Percentiles rank a stretch among this genome's conserved stretches.
phyloP scores from a whole-genome alignment of 2,888 invertebrate species.

The Gandaritis pyraliata region DNA sequence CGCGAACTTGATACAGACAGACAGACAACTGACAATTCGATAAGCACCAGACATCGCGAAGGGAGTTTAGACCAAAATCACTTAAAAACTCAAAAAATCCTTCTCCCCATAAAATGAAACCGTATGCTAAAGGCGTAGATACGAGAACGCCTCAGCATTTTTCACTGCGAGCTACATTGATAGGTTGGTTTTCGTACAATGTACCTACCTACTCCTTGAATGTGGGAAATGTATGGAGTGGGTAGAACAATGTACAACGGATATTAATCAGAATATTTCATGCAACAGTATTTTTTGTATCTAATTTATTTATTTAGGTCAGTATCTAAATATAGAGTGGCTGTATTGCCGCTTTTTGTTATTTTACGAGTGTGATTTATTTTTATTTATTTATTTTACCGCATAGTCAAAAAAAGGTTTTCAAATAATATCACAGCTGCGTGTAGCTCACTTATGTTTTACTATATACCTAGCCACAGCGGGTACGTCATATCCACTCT shows the following conservation, averaged over 20 bases:
- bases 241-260: conserved; percentile 51
- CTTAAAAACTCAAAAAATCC: neutral
- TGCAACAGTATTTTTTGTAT: conserved; percentile 48
- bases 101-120: conserved; percentile 2
- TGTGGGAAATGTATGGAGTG: conserved; percentile 51
- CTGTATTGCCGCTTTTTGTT: conserved; percentile 38
- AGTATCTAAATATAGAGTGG: conserved; percentile 52
- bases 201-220: conserved; percentile 44
- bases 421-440: no score
- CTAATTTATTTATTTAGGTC: conserved; percentile 55
- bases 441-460: no score
- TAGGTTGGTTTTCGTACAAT: conserved; percentile 48
- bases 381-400: no score
- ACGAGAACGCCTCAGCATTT: conserved; percentile 13
- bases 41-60: conserved; percentile 33
- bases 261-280: conserved; percentile 56
- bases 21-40: conserved; percentile 39
- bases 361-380: conserved; percentile 36
- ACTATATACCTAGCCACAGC: conserved; percentile 90
- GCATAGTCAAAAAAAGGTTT: neutral
- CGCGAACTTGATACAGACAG: conserved; percentile 28
- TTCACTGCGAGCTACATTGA: conserved; percentile 1
- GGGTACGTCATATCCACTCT: conserved; percentile 96
- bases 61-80: conserved; percentile 18
- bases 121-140: conserved; percentile 17